Evolutionary conservation across 2,113 vertebrate genomes (phyloP), one percentile per base, ranked within the genome.

Genomic region (Serinus canaria): DNA sequence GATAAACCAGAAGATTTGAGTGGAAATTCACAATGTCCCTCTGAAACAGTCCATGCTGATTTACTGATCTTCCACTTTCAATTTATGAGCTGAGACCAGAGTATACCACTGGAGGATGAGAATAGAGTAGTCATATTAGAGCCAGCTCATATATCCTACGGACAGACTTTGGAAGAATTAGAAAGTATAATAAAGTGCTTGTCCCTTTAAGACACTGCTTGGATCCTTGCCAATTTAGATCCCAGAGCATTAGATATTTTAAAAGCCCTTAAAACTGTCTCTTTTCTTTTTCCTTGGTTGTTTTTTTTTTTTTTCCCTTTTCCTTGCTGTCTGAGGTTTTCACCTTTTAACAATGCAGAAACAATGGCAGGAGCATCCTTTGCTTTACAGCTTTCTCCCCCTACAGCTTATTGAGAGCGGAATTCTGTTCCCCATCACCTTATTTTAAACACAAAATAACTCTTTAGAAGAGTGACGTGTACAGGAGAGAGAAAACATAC

Each of bases 61-160:
- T 98, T 98, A 98, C 98, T 97, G 98, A 97, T 97, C 97, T 97
- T 98, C 97, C 92, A 96, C 98, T 98, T 98, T 98, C 98, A 98
- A 98, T 98, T 98, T 98, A 98, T 98, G 98, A 98, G 97, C 98
- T 98, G 97, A 98, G 98, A 98, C 98, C 97, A 95, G 97, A 98
- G 96, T 98, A 97, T 97, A 97, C 97, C 98, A 98, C 98, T 87
- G 91, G 98, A 98, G 98, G 98, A 98, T 98, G 98, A 97, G 97
- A 98, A 98, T 97, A 97, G 98, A 98, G 98, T 97, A 98, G 98
- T 98, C 97, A 98, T 98, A 98, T 98, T 98, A 98, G 97, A 98
- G 97, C 95, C 95, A 98, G 98, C 97, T 98, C 98, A 98, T 98
- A 98, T 98, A 98, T 98, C 97, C 98, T 98, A 96, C 95, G 96